A percentile compares a stretch with the other conserved stretches of the same genome.
phyloP scores from a whole-genome alignment of 2,113 vertebrate species.

The Lepidothrix coronata region DNA sequence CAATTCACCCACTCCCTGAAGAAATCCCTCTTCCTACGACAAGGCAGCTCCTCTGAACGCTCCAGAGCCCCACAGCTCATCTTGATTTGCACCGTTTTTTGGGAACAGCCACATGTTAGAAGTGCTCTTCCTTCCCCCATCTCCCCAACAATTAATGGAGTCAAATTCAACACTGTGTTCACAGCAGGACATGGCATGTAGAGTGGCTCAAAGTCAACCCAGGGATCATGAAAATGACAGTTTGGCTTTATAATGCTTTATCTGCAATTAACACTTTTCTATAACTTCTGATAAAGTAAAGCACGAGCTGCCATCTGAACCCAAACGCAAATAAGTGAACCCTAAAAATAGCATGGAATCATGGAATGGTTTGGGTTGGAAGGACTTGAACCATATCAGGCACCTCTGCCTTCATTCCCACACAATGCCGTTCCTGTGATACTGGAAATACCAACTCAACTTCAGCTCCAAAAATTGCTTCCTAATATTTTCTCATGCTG shows the following conservation, averaged over 20 bases:
- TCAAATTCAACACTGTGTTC: rapidly evolving
- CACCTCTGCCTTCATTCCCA: neutral
- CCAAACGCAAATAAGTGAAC: neutral
- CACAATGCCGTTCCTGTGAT: neutral
- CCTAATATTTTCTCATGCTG: neutral
- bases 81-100: rapidly evolving
- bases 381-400: neutral
- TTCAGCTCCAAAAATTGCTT: neutral
- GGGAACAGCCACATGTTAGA: neutral
- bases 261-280: neutral
- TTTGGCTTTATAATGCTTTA: neutral
- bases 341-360: neutral
- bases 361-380: too few relatives aligned
- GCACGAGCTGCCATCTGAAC: neutral
- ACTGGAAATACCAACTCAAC: neutral
- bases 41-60: neutral
- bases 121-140: neutral
- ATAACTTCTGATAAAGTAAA: neutral
- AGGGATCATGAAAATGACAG: rapidly evolving
- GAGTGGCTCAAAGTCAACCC: neutral
- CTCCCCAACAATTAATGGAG: rapidly evolving
- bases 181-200: rapidly evolving
- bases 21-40: slow-evolving; percentile 7
- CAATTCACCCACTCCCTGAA: slow-evolving; percentile 7
- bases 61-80: neutral